Evolutionary conservation across 2,113 vertebrate genomes (phyloP).

Genomic region (Petrocephalus microphthalmus): DNA sequence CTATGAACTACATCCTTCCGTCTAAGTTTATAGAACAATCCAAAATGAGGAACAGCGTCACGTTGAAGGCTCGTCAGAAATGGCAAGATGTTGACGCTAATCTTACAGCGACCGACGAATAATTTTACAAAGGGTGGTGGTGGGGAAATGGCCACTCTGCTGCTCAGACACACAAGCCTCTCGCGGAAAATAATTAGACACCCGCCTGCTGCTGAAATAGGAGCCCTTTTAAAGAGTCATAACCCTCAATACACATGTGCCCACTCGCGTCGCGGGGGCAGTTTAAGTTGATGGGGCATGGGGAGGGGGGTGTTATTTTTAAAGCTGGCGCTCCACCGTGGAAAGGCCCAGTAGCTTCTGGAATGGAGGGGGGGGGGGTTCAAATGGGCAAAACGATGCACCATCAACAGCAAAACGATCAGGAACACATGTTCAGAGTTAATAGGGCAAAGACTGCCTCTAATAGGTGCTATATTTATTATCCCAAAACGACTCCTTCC

Average conservation of each 20-base stretch:
- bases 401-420: background rate
- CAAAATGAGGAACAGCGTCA: background rate
- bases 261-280: background rate
- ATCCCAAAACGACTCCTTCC: background rate
- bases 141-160: background rate
- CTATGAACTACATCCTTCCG: background rate
- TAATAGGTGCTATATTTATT: background rate
- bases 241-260: background rate
- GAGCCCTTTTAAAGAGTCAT: background rate
- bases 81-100: background rate
- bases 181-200: background rate
- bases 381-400: background rate
- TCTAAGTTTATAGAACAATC: background rate
- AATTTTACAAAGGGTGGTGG: background rate
- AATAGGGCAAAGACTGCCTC: background rate
- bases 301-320: conserved; percentile 2
- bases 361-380: background rate
- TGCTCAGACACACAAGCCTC: background rate
- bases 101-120: background rate
- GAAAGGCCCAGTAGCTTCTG: background rate
- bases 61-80: background rate
- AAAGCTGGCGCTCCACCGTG: background rate
- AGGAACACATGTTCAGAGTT: background rate
- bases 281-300: background rate
- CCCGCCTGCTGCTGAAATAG: background rate